These are phyloP conservation scores for Eulemur rubriventer DNA, from an alignment of 2,797 vertebrate species.

Conservation along the genomic window DNA sequence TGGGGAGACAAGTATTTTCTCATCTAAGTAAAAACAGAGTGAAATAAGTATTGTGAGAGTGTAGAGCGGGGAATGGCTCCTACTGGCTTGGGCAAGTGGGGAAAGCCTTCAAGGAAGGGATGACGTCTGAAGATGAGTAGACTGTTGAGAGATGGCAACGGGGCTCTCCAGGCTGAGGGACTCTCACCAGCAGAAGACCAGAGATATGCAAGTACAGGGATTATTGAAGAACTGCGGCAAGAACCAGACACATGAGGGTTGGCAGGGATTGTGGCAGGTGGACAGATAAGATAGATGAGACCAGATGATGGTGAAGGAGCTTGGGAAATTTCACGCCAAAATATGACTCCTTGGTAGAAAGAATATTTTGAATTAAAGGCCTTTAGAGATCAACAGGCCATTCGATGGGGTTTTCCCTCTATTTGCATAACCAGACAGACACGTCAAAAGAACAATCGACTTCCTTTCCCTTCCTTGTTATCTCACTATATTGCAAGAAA, in stretches of 20 bases:
- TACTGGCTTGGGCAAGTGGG: background rate
- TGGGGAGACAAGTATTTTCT: background rate
- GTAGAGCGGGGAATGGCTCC: background rate
- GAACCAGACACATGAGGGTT: background rate
- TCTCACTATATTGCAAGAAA: background rate
- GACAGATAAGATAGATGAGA: too few relatives aligned
- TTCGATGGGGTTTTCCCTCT: background rate
- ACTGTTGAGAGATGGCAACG: too few relatives aligned
- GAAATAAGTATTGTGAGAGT: background rate
- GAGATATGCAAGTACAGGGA: background rate
- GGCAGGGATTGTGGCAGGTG: background rate
- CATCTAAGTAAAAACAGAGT: background rate
- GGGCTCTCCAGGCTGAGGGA: background rate
- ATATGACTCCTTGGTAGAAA: background rate
- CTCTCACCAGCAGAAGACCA: background rate
- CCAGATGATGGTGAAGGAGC: background rate
- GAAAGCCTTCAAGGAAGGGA: background rate
- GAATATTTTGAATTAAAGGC: background rate
- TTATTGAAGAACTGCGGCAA: background rate
- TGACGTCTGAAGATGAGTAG: background rate
- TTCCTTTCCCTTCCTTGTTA: background rate
- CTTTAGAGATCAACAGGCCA: background rate
- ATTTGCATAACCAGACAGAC: background rate
- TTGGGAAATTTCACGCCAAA: background rate
- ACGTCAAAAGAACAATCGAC: background rate